Evolutionary conservation across 2,888 invertebrate genomes (phyloP).

Genomic region (Caenorhabditis auriculariae): DNA sequence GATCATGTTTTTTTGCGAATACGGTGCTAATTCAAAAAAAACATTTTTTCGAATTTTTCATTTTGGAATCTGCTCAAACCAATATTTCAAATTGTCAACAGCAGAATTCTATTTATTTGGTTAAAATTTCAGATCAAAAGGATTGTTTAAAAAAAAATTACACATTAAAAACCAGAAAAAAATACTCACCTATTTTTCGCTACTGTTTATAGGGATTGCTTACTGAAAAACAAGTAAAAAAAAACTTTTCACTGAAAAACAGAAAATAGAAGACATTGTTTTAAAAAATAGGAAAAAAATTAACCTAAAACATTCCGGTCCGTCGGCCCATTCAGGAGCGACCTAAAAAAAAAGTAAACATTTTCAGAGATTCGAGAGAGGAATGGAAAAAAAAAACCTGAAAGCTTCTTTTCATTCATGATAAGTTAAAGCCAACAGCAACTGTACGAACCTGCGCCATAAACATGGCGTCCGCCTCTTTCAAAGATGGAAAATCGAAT

Average conservation of each 20-base stretch:
- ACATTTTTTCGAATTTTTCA: no score
- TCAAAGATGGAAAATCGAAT: conserved; percentile 44
- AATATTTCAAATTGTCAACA: no score
- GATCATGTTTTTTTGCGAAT: no score
- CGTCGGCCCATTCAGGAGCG: conserved; percentile 97
- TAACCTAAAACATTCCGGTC: conserved; percentile 86
- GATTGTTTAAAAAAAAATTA: no score
- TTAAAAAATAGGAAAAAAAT: conserved; percentile 2
- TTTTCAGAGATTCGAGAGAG: background rate
- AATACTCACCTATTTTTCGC: no score
- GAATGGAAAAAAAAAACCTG: background rate
- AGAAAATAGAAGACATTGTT: background rate
- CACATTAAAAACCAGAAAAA: no score
- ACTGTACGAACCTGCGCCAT: conserved; percentile 73
- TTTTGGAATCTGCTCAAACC: no score
- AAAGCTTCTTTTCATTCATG: background rate
- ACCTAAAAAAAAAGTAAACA: conserved; percentile 65
- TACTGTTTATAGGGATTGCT: no score
- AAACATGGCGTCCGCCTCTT: conserved; percentile 97
- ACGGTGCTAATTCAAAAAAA: no score
- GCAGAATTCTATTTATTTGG: no score
- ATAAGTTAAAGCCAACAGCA: background rate
- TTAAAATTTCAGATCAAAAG: no score
- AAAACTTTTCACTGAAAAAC: conserved; percentile 4
- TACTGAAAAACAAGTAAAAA: no score